Evolutionary conservation across 23 tunicate genomes (phyloP).

Genomic region (Aplidium turbinatum): DNA sequence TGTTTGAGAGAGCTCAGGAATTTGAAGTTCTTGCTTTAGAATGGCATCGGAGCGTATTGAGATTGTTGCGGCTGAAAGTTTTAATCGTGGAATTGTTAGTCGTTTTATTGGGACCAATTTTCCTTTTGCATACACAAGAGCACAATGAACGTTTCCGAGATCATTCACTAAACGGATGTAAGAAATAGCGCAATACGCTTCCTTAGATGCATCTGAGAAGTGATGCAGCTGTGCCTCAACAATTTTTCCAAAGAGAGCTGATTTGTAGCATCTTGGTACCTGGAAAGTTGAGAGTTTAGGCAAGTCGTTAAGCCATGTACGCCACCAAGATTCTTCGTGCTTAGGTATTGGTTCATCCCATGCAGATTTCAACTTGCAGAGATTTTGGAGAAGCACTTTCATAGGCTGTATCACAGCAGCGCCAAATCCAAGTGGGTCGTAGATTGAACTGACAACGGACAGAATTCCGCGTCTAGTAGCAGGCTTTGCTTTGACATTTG

Average conservation of each 20-base stretch:
- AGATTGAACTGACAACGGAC: conserved; percentile 31
- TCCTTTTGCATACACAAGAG: conserved; percentile 40
- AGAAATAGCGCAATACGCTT: conserved; percentile 47
- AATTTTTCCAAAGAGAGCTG: conserved; percentile 20
- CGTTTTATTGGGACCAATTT: conserved; percentile 36
- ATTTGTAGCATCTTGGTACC: conserved; percentile 44
- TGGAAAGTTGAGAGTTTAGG: neutral
- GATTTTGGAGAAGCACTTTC: conserved; percentile 29
- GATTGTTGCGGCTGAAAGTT: conserved; percentile 46
- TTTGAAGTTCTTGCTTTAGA: conserved; percentile 30
- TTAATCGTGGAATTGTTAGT: conserved; percentile 39
- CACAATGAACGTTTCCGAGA: conserved; percentile 13
- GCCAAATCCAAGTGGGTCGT: conserved; percentile 45
- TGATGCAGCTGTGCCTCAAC: conserved; percentile 29
- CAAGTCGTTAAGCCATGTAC: conserved; percentile 14
- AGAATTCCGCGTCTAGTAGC: conserved; percentile 22
- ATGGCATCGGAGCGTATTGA: conserved; percentile 19
- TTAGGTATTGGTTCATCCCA: conserved; percentile 47
- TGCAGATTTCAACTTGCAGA: conserved; percentile 15
- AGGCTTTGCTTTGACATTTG: neutral
- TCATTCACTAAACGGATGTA: conserved; percentile 33
- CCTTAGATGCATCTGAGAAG: conserved; percentile 58
- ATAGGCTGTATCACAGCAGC: conserved; percentile 39
- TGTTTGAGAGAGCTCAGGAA: neutral
- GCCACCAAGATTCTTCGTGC: neutral